phyloP scores from a whole-genome alignment of 2,888 invertebrate genomes.

The Calliphora vomitoria region DNA sequence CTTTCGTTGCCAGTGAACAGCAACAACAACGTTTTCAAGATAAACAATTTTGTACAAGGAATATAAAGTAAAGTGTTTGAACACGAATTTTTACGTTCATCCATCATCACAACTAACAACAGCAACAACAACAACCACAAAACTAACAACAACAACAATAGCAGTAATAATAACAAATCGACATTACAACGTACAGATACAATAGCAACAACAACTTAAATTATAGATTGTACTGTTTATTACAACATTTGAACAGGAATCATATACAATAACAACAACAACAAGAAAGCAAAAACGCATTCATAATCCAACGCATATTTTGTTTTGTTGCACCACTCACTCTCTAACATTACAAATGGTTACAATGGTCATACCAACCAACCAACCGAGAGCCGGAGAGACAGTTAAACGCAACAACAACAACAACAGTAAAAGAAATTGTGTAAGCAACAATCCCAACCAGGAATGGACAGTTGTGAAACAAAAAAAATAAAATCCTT shows the following conservation, averaged over 20 bases:
- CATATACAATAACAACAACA: slow-evolving; percentile 38
- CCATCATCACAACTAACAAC: slow-evolving; percentile 73
- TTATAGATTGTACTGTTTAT: slow-evolving; percentile 58
- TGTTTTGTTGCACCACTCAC: neutral
- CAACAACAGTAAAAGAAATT: no score
- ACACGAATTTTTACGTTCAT: slow-evolving; percentile 75
- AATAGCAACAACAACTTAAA: slow-evolving; percentile 50
- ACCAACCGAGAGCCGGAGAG: no score
- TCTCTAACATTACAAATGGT: neutral
- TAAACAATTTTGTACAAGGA: slow-evolving; percentile 68
- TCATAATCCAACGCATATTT: slow-evolving; percentile 76
- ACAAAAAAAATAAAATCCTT: no score
- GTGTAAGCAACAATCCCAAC: no score
- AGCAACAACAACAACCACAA: slow-evolving; percentile 59
- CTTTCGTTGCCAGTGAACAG: slow-evolving; percentile 42
- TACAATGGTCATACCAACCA: neutral
- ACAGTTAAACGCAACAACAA: no score
- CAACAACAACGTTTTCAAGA: slow-evolving; percentile 55
- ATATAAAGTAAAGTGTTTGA: slow-evolving; percentile 74
- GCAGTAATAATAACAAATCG: slow-evolving; percentile 74
- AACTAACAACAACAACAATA: slow-evolving; percentile 63
- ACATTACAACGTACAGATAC: slow-evolving; percentile 39
- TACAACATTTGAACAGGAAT: slow-evolving; percentile 72
- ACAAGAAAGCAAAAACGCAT: slow-evolving; percentile 79
- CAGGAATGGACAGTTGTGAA: no score